Percentiles rank a stretch among this genome's conserved stretches.
Evolutionary conservation across 2,797 vertebrate species (phyloP).

Genomic region (Schizopygopsis malacanthus): DNA sequence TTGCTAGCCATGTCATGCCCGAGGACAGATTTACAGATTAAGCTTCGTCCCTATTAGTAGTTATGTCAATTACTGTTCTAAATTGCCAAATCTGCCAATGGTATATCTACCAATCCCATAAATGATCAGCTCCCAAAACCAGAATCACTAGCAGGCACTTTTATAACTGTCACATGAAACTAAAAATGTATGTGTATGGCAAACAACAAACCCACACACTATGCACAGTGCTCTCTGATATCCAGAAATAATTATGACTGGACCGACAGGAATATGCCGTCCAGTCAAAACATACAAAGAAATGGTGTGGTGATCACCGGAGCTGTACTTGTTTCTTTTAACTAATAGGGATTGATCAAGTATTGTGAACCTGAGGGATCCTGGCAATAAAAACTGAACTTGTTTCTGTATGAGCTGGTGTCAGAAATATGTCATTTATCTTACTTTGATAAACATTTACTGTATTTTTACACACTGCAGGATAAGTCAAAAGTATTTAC

Average conservation of each 20-base stretch:
- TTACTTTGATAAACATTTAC: neutral
- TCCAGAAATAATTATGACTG: slow-evolving; percentile 47
- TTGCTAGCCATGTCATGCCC: slow-evolving; percentile 16
- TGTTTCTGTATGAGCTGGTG: slow-evolving; percentile 18
- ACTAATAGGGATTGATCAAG: slow-evolving; percentile 49
- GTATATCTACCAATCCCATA: slow-evolving; percentile 16
- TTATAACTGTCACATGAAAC: slow-evolving; percentile 23
- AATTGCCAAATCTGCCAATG: slow-evolving; percentile 39
- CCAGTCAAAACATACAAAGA: slow-evolving; percentile 40
- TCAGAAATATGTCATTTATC: neutral
- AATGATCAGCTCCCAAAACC: neutral
- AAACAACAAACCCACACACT: slow-evolving; percentile 51
- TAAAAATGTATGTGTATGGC: slow-evolving; percentile 6
- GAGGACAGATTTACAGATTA: slow-evolving; percentile 11
- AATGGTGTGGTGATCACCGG: slow-evolving; percentile 41
- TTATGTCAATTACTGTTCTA: slow-evolving; percentile 31
- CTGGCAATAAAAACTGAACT: slow-evolving; percentile 65
- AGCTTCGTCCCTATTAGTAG: slow-evolving; percentile 2
- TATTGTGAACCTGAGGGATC: slow-evolving; percentile 64
- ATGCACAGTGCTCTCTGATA: slow-evolving; percentile 57
- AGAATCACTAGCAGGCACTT: slow-evolving; percentile 21
- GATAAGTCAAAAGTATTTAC: neutral
- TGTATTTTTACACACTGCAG: neutral
- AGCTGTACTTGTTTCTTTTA: slow-evolving; percentile 56
- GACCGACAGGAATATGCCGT: slow-evolving; percentile 50